Conservation (phyloP, 2,888 invertebrate genomes). For the Drosophila robusta region DNA sequence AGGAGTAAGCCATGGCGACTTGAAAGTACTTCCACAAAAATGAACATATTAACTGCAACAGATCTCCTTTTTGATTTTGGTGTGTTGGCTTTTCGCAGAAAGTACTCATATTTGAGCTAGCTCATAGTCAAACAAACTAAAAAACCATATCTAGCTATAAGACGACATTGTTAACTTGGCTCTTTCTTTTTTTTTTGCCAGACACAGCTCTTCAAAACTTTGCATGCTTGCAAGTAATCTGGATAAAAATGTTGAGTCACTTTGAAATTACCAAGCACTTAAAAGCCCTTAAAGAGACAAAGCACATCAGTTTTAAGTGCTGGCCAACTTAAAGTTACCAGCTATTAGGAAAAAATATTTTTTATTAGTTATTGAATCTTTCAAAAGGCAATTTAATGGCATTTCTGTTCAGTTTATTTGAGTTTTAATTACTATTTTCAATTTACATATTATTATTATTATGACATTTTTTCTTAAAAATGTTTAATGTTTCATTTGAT, state of each 20-base stretch:
- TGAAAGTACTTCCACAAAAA: constrained; percentile 24
- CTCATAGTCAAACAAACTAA: constrained; percentile 17
- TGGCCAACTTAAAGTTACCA: too few species aligned
- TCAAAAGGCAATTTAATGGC: too few species aligned
- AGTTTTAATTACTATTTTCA: too few species aligned
- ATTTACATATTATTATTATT: too few species aligned
- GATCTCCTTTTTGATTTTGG: background rate
- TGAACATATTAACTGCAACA: constrained; percentile 18
- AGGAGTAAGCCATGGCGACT: constrained; percentile 35
- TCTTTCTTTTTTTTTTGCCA: constrained; percentile 3
- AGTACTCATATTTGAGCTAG: constrained; percentile 1
- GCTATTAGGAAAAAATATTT: too few species aligned
- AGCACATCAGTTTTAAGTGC: background rate
- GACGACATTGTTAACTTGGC: constrained; percentile 1
- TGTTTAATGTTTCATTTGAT: too few species aligned
- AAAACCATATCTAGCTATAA: background rate
- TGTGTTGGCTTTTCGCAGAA: background rate
- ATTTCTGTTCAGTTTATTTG: too few species aligned
- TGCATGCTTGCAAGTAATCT: constrained; percentile 2
- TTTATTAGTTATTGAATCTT: too few species aligned
- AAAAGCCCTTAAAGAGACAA: background rate
- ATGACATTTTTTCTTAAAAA: too few species aligned
- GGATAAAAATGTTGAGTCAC: background rate
- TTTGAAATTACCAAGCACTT: background rate
- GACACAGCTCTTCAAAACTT: constrained; percentile 4